Conservation (phyloP, 2,888 invertebrate species). For the Cyrtodaria siliqua region DNA sequence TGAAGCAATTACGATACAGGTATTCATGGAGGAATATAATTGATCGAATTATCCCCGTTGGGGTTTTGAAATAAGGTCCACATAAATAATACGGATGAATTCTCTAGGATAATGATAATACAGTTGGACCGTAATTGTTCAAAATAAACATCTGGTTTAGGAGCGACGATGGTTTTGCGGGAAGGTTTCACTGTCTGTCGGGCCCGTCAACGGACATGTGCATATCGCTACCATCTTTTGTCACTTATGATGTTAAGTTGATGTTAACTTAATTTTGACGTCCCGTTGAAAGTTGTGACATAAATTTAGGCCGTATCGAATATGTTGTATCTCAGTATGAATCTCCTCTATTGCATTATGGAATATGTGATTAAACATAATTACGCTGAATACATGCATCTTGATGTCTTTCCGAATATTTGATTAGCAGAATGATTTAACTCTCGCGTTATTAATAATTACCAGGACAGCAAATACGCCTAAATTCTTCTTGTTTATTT, state of each 20-base stretch:
- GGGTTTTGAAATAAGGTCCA: slow-evolving; percentile 18
- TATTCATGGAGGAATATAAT: slow-evolving; percentile 31
- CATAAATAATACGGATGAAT: slow-evolving; percentile 27
- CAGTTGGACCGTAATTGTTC: slow-evolving; percentile 5
- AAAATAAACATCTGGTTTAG: slow-evolving; percentile 26
- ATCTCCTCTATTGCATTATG: slow-evolving; percentile 4
- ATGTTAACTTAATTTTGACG: slow-evolving; percentile 25
- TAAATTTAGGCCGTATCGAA: neutral
- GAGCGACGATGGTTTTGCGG: too few species aligned
- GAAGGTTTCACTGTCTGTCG: too few species aligned
- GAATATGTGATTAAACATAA: too few species aligned
- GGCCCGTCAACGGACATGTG: slow-evolving; percentile 9
- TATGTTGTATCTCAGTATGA: neutral
- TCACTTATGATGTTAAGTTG: slow-evolving; percentile 22
- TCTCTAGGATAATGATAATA: neutral
- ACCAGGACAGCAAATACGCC: too few species aligned
- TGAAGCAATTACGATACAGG: slow-evolving; percentile 22
- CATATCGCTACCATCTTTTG: slow-evolving; percentile 24
- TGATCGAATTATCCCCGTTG: slow-evolving; percentile 22
- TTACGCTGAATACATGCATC: too few species aligned
- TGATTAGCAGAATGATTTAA: too few species aligned
- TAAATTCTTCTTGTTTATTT: too few species aligned
- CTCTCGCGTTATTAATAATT: too few species aligned
- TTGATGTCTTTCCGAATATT: too few species aligned
- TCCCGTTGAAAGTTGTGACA: slow-evolving; percentile 12